These are phyloP conservation scores for Plebejus anna DNA, from an alignment of 2,888 invertebrate genomes.

Conservation along the genomic window DNA sequence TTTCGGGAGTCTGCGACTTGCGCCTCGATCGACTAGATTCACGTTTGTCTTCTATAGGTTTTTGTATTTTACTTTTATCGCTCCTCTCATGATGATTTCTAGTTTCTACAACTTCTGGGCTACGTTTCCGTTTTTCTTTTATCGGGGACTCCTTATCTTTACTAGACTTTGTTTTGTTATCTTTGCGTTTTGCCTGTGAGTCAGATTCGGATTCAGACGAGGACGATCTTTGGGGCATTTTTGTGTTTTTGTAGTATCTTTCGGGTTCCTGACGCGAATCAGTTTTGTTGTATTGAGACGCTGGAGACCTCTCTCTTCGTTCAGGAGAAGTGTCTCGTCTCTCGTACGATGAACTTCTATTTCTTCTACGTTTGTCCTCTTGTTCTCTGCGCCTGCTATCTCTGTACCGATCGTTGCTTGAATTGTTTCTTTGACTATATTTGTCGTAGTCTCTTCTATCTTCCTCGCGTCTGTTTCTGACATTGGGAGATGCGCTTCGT, in stretches of 20 bases:
- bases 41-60: constrained; percentile 47
- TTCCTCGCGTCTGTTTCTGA: constrained; percentile 46
- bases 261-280: constrained; percentile 43
- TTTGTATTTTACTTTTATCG: constrained; percentile 52
- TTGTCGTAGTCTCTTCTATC: constrained; percentile 47
- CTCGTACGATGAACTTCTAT: constrained; percentile 51
- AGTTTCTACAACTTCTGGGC: constrained; percentile 48
- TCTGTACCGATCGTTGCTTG: constrained; percentile 36
- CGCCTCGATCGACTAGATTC: constrained; percentile 47
- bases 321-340: constrained; percentile 54
- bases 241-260: constrained; percentile 51
- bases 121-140: constrained; percentile 49
- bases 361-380: constrained; percentile 46
- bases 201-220: constrained; percentile 61
- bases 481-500: constrained; percentile 48
- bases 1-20: constrained; percentile 50
- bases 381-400: constrained; percentile 35
- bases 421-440: constrained; percentile 47
- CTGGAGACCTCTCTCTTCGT: constrained; percentile 25
- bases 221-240: constrained; percentile 45
- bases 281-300: constrained; percentile 15
- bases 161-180: constrained; percentile 45
- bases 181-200: constrained; percentile 46
- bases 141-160: constrained; percentile 41
- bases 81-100: constrained; percentile 39